phyloP scores from a whole-genome alignment of 2,797 vertebrate genomes.

The Anguilla obscura region DNA sequence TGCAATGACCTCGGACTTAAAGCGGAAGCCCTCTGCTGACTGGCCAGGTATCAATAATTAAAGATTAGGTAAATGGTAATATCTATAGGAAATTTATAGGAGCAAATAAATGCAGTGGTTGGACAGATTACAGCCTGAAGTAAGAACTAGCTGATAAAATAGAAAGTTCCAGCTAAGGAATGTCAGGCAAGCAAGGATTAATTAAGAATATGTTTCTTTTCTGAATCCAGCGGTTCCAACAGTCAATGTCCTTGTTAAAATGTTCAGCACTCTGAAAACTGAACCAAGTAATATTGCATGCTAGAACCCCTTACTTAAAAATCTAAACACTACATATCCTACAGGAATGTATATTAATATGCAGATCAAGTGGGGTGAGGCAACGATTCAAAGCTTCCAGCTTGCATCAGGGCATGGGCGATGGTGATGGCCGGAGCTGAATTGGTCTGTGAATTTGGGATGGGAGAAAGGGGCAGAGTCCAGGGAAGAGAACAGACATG shows the following conservation, averaged over 20 bases:
- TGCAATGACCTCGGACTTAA: background rate
- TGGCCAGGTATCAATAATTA: background rate
- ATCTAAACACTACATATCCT: no score
- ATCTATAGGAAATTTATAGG: background rate
- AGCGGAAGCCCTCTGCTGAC: no score
- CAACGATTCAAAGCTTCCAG: background rate
- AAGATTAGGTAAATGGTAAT: background rate
- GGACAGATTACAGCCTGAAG: background rate
- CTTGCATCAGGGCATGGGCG: background rate
- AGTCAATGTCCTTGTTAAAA: no score
- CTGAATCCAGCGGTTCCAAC: no score
- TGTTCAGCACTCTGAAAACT: no score
- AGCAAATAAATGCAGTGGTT: background rate
- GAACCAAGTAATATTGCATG: no score
- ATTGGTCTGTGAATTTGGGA: background rate
- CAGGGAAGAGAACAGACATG: background rate
- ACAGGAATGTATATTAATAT: background rate
- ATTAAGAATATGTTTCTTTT: no score
- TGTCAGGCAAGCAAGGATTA: background rate
- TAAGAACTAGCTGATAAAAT: background rate
- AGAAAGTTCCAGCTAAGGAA: background rate
- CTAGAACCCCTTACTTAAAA: no score
- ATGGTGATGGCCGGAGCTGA: background rate
- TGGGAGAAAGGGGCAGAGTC: no score
- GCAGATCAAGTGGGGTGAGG: background rate